A percentile compares a stretch with the other conserved stretches of the same genome.
phyloP scores from a whole-genome alignment of 2,888 invertebrate genomes.

The Bembecia ichneumoniformis region DNA sequence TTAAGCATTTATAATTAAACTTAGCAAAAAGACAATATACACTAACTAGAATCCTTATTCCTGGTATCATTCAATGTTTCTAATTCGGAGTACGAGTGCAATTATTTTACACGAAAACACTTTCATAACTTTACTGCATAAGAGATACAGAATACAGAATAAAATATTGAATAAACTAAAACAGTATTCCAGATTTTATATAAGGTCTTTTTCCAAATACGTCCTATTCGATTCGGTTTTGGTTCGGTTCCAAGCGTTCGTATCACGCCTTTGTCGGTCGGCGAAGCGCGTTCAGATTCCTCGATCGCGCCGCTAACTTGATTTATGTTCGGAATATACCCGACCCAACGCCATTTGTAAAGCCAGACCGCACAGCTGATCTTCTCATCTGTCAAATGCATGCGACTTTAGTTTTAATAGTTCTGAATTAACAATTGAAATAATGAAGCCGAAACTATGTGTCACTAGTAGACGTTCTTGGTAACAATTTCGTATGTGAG shows the following conservation, averaged over 20 bases:
- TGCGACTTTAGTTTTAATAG: neutral
- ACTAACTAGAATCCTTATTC: too few relatives aligned
- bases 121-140: too few relatives aligned
- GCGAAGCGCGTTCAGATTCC: conserved; percentile 5
- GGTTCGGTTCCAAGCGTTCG: conserved; percentile 30
- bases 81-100: too few relatives aligned
- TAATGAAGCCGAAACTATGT: neutral
- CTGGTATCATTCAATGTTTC: too few relatives aligned
- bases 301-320: conserved; percentile 1
- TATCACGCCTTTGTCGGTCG: conserved; percentile 17
- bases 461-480: too few relatives aligned
- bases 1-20: too few relatives aligned
- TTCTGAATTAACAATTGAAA: neutral
- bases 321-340: conserved; percentile 1
- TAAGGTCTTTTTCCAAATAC: neutral
- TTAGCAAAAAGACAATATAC: too few relatives aligned
- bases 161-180: too few relatives aligned
- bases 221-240: conserved; percentile 13
- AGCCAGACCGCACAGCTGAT: neutral
- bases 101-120: too few relatives aligned
- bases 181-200: too few relatives aligned
- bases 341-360: neutral
- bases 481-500: too few relatives aligned
- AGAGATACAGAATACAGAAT: too few relatives aligned
- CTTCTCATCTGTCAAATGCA: neutral